phyloP scores from a whole-genome alignment of 1,140 invertebrate species.

The Camponotus floridanus region DNA sequence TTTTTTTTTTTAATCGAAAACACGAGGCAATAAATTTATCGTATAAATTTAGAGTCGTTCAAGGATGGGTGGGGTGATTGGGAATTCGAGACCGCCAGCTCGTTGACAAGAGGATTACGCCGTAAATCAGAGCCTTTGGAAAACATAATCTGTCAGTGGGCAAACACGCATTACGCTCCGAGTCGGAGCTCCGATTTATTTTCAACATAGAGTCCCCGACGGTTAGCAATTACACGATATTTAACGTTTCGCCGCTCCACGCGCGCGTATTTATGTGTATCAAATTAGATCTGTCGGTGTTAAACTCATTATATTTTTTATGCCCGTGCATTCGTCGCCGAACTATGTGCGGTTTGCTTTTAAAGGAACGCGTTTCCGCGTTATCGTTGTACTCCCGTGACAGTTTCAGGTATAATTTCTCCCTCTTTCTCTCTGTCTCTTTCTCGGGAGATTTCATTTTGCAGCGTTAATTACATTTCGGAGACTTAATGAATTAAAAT shows the following conservation, averaged over 20 bases:
- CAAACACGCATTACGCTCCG: slow-evolving; percentile 40
- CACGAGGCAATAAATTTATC: slow-evolving; percentile 25
- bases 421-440: too few species aligned
- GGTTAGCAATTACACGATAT: slow-evolving; percentile 57
- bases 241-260: slow-evolving; percentile 47
- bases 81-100: slow-evolving; percentile 28
- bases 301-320: slow-evolving; percentile 50
- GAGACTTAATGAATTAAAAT: slow-evolving; percentile 62
- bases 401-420: slow-evolving; percentile 50
- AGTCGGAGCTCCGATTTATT: slow-evolving; percentile 46
- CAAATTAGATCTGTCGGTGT: slow-evolving; percentile 52
- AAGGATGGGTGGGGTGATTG: slow-evolving; percentile 30
- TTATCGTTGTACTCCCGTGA: slow-evolving; percentile 24
- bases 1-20: slow-evolving; percentile 6
- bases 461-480: slow-evolving; percentile 50
- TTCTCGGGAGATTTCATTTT: slow-evolving; percentile 41
- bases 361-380: slow-evolving; percentile 37
- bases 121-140: slow-evolving; percentile 53
- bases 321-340: background rate
- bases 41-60: slow-evolving; percentile 15
- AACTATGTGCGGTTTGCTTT: slow-evolving; percentile 31
- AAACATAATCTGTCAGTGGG: slow-evolving; percentile 53
- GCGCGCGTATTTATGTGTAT: slow-evolving; percentile 17
- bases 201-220: slow-evolving; percentile 48
- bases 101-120: slow-evolving; percentile 56